Evolutionary conservation across 2,113 vertebrate species (phyloP), one percentile per base, ranked within the genome.

Genomic region (Boulengeromyrus knoepffleri): DNA sequence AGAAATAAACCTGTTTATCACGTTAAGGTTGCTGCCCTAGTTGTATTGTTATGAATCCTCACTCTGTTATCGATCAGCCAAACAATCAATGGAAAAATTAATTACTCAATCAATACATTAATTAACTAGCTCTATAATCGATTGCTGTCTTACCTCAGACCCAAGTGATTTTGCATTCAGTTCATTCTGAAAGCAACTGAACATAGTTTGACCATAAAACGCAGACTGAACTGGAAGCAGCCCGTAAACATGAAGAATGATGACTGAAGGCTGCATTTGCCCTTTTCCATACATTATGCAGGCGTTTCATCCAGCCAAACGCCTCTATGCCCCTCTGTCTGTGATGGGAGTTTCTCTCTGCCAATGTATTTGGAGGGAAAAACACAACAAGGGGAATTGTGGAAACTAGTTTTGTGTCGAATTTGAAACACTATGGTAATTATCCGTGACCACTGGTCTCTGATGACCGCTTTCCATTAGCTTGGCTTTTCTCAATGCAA

Each of bases 161-260:
- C 92, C 91, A 19, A 8, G 3, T 91, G 91, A 92, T 93, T 90
- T 91, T 94, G 91, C 94, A 94, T 96, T 94, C 93, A 96, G 95
- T 94, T 95, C 94, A 95, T 86, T 91, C 92, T 88, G 85, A 88
- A 13, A 62, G 52, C 85, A 39, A 56, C 53, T 56, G 47, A 24
- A 10, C 24, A 39, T 19, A 27, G 45, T 46, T 24, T 49, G 45
- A 47, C 21, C 45, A 27, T 27, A 50, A 86, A 31, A 87, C 10
- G 0, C 46, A 52, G 15, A 13, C 46, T 86, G 24, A 24, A 15
- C 46, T 49, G 84, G n/a, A 50, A 49, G 46, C 46, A n/a, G 46
- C 47, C 74, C 36, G 5, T 27, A 86, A 86, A 31, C 45, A 86
- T 50, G n/a, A 13, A 13, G 10, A 31, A 86, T 27, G 84, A 15